A percentile compares a stretch with the other conserved stretches of the same genome.
Evolutionary conservation across 2,113 vertebrate genomes (phyloP).

Genomic region (Cephalopholis sonnerati): DNA sequence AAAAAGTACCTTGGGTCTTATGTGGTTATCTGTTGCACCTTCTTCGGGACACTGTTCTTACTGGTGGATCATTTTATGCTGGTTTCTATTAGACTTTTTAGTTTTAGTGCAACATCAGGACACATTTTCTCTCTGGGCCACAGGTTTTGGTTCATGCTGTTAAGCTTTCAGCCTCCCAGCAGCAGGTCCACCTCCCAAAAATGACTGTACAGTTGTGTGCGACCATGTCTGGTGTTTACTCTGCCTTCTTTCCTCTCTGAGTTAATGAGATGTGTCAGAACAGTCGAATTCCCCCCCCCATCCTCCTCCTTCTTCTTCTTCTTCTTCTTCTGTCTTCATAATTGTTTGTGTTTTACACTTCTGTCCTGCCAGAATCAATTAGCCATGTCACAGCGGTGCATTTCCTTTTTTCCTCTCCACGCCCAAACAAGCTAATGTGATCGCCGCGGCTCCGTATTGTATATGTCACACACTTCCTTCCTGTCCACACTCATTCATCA

Average conservation of each 20-base stretch:
- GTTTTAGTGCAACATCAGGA: background rate
- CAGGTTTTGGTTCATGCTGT: background rate
- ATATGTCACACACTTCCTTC: slow-evolving; percentile 56
- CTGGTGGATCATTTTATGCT: background rate
- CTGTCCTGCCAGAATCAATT: slow-evolving; percentile 61
- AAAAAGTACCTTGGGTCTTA: background rate
- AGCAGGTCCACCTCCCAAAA: background rate
- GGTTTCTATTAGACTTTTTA: background rate
- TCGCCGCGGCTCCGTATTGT: slow-evolving; percentile 40
- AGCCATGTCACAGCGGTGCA: slow-evolving; percentile 16
- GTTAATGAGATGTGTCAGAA: slow-evolving; percentile 44
- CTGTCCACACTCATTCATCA: slow-evolving; percentile 64
- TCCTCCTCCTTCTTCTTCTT: background rate
- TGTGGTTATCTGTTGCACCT: too few relatives aligned
- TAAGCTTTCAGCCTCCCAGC: slow-evolving; percentile 4
- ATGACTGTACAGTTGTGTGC: background rate
- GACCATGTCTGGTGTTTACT: background rate
- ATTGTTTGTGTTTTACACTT: slow-evolving; percentile 63
- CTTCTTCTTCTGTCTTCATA: slow-evolving; percentile 23
- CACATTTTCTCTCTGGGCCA: too few relatives aligned
- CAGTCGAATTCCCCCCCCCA: slow-evolving; percentile 23
- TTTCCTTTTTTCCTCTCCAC: slow-evolving; percentile 24
- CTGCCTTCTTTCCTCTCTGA: background rate
- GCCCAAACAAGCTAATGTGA: slow-evolving; percentile 42
- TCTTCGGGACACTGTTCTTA: background rate